Percentiles rank a stretch among this genome's conserved stretches.
phyloP scores from a whole-genome alignment of 2,113 vertebrate species.

The Raja brachyura region DNA sequence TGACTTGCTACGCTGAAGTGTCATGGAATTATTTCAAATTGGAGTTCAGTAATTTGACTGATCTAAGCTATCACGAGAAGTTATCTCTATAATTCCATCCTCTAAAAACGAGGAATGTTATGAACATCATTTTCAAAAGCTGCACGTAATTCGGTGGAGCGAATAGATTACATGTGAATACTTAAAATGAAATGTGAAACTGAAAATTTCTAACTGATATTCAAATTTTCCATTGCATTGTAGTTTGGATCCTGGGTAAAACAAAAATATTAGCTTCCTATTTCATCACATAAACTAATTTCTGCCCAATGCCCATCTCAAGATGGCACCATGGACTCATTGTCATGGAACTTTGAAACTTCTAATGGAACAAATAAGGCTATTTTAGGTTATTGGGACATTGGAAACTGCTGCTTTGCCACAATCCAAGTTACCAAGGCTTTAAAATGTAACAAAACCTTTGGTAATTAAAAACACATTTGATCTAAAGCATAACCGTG shows the following conservation, averaged over 20 bases:
- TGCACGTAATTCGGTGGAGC: background rate
- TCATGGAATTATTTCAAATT: background rate
- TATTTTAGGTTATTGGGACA: background rate
- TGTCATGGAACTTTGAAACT: background rate
- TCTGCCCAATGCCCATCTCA: background rate
- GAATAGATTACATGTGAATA: background rate
- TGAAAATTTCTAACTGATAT: background rate
- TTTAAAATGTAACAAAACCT: background rate
- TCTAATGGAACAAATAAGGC: background rate
- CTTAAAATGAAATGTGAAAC: background rate
- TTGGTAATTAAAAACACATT: background rate
- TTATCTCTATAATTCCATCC: background rate
- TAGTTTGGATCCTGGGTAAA: background rate
- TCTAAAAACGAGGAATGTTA: background rate
- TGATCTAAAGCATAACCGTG: background rate
- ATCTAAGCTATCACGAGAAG: background rate
- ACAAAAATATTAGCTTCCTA: background rate
- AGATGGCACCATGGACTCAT: background rate
- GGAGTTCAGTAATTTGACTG: background rate
- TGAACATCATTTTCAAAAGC: background rate
- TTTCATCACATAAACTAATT: background rate
- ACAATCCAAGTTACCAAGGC: background rate
- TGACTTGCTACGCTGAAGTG: background rate
- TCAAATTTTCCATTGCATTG: background rate
- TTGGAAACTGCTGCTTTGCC: background rate